Base-by-base conservation (phyloP, 2,888 invertebrate species). In the Chrysolina haemoptera region DNA sequence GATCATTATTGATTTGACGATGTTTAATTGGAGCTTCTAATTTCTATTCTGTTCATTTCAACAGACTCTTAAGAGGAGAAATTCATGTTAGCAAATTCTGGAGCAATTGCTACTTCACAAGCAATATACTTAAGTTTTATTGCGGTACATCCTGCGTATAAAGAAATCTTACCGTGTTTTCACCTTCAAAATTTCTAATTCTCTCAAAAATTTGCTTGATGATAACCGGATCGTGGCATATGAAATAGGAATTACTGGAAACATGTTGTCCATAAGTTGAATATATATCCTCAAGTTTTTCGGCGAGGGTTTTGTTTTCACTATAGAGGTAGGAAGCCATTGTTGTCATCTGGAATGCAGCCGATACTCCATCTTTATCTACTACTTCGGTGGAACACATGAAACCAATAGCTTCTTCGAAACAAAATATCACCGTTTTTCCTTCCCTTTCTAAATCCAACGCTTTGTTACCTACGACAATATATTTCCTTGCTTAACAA, bases 341-440 rank as follows among this genome's bases (percentile, higher is more conserved):
- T 83, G 96, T 95, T 8, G 95, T 94, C 70, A 94, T 88, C 68
- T 94, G 91, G 16, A 94, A 93, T 0, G 96, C 96, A 0, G 98
- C 98, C 46, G 94, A 94, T 1, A 99, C 91, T 0, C 99, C 99
- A 88, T 99, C 99, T 86, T 99, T 99, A 86, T 99, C 99, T 4
- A 98, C 90, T 5, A 98, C 97, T 6, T 89, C 89, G 3, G 92
- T 90, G n/a, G 95, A 94, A 85, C 96, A 95, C 98, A 99, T 98
- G 86, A 96, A 99, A 0, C 98, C 99, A 85, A 99, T 98, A 0
- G 99, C 98, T 89, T 99, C 99, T 86, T 99, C 99, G 88, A 95
- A 99, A 0, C 98, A 98, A 88, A 98, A 97, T 68, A 99, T 87
- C 0, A 98, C 95, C 11, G 89, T 88, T 82, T 96, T 95, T 40